These are phyloP conservation scores for Ylistrum balloti DNA, from an alignment of 1,140 invertebrate species.

Conservation along the genomic window DNA sequence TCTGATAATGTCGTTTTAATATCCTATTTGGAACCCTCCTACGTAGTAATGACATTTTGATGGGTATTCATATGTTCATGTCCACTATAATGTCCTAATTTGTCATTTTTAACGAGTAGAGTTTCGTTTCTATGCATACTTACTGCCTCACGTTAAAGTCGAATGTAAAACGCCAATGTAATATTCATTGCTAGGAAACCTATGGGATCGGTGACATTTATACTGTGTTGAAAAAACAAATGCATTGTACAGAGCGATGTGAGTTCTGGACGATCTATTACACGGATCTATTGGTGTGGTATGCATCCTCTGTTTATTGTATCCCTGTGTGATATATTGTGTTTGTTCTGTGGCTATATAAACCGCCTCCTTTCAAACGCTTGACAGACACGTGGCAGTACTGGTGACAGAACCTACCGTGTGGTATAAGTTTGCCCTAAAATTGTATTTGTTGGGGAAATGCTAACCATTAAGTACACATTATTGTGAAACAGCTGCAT, in stretches of 20 bases:
- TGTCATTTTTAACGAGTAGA: not conserved
- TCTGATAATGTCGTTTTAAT: too few relatives aligned
- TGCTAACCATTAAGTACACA: too few relatives aligned
- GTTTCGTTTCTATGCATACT: not conserved
- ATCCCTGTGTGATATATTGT: not conserved
- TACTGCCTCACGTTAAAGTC: not conserved
- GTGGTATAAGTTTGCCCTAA: not conserved
- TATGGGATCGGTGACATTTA: not conserved
- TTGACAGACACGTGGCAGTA: constrained; percentile 2
- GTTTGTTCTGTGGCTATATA: constrained; percentile 15
- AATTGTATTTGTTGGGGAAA: not conserved
- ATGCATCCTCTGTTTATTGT: not conserved
- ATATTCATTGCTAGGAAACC: not conserved
- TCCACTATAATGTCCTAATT: not conserved
- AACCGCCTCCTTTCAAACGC: not conserved
- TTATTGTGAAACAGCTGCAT: too few relatives aligned
- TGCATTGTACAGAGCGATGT: not conserved
- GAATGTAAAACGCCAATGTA: not conserved
- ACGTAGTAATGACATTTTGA: not conserved
- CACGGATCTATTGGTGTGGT: not conserved
- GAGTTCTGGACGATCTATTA: not conserved
- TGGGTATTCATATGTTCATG: not conserved
- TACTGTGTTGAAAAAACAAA: not conserved
- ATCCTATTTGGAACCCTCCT: not conserved
- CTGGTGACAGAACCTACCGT: not conserved